These are phyloP conservation scores for Zapornia atra DNA, from an alignment of 2,113 vertebrate species.

Conservation along the genomic window DNA sequence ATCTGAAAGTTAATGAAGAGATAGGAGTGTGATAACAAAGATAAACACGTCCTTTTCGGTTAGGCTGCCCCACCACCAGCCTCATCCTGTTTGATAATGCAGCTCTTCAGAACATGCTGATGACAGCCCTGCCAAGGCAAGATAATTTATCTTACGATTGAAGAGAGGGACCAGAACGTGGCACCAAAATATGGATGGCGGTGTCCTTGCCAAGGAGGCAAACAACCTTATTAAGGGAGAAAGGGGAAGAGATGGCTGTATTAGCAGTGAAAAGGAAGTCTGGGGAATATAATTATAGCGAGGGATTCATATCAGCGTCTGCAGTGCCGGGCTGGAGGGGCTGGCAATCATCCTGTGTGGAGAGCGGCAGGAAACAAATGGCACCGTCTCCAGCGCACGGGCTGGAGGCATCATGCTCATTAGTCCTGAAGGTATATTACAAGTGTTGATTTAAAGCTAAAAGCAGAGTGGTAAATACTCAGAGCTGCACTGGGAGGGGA, in stretches of 20 bases:
- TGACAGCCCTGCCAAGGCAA: not conserved
- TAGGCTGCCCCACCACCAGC: constrained; percentile 21
- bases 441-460: not conserved
- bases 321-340: not conserved
- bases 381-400: not conserved
- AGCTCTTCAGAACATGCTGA: not conserved
- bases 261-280: not conserved
- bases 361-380: not conserved
- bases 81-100: not conserved
- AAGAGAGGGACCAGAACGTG: not conserved
- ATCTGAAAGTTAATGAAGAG: constrained; percentile 65
- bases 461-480: not conserved
- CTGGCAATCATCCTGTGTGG: not conserved
- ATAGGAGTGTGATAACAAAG: constrained; percentile 53
- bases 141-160: not conserved
- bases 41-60: constrained; percentile 35
- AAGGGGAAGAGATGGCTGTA: not conserved
- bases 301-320: not conserved
- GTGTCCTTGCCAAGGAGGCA: constrained; percentile 20
- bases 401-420: not conserved
- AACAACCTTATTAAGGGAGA: not conserved
- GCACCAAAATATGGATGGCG: not conserved
- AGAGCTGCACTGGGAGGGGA: not conserved
- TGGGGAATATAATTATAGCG: not conserved
- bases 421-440: not conserved